These are phyloP conservation scores for Neofelis nebulosa DNA, from an alignment of 2,113 vertebrate species.

Conservation along the genomic window DNA sequence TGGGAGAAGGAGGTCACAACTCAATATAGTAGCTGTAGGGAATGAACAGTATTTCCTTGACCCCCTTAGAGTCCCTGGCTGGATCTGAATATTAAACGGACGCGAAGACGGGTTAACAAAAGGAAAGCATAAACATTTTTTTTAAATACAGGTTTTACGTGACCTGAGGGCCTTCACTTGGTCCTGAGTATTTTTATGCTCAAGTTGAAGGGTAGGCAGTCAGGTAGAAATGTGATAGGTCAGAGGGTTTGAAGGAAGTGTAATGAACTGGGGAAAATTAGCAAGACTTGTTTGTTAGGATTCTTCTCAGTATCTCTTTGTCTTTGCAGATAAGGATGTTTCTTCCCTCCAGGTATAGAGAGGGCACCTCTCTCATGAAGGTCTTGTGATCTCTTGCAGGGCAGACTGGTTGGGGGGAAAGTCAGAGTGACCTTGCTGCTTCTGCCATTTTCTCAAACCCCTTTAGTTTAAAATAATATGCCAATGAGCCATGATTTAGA, in stretches of 20 bases:
- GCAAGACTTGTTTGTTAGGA: neutral
- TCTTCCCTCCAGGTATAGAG: neutral
- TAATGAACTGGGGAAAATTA: neutral
- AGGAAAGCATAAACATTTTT: neutral
- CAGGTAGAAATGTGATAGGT: neutral
- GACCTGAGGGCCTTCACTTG: neutral
- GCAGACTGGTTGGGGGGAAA: neutral
- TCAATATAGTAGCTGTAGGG: neutral
- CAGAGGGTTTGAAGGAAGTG: neutral
- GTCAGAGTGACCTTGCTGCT: neutral
- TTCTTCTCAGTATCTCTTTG: neutral
- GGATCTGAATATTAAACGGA: neutral
- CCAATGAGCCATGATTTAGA: neutral
- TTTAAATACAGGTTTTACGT: neutral
- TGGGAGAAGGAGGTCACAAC: neutral
- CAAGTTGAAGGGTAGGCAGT: neutral
- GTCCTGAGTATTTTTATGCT: neutral
- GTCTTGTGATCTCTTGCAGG: neutral
- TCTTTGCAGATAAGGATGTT: neutral
- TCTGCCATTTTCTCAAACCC: neutral
- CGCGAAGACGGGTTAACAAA: neutral
- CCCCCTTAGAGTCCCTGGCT: neutral
- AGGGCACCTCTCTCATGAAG: neutral
- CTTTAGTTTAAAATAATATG: neutral
- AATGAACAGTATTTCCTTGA: neutral